Evolutionary conservation across 2,888 invertebrate genomes (phyloP), one percentile per base, ranked within the genome.

Genomic region (Pyrgus malvae): DNA sequence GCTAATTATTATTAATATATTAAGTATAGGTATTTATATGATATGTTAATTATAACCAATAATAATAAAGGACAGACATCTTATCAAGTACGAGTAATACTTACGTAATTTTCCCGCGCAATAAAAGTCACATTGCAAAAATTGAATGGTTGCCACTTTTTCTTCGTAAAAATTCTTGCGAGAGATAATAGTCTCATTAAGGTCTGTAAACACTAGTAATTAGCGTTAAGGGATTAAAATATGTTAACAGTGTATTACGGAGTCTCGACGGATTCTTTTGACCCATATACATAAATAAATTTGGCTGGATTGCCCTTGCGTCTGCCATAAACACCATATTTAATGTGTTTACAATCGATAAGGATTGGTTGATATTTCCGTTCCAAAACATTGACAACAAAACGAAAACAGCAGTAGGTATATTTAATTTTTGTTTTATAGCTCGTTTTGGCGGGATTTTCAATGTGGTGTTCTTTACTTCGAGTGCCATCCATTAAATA

Each of bases 101-200:
- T n/a, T n/a, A n/a, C n/a, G n/a, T n/a, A n/a, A n/a, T n/a, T n/a
- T n/a, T n/a, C n/a, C n/a, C n/a, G n/a, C n/a, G n/a, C n/a, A n/a
- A n/a, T n/a, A n/a, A n/a, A n/a, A n/a, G n/a, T n/a, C n/a, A n/a
- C n/a, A n/a, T n/a, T n/a, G n/a, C n/a, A 44, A 42, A 25, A 51
- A 33, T 38, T 49, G 12, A 37, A 41, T 23, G 9, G n/a, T 35
- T 17, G 42, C 25, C 51, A 25, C 33, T 51, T 35, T 46, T 49
- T 51, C 51, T 51, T 51, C 42, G 8, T 44, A 51, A 37, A 53
- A 53, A 53, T 53, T 38, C 45, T 45, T 38, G 12, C n/a, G 9
- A 37, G 37, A 14, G 19, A 45, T 59, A 57, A 59, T 58, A 53
- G 51, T 38, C 55, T 49, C 58, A 63, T 59, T 57, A 61, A 54